These are phyloP conservation scores for Galemys pyrenaicus DNA, from an alignment of 2,113 vertebrate species.

Conservation along the genomic window DNA sequence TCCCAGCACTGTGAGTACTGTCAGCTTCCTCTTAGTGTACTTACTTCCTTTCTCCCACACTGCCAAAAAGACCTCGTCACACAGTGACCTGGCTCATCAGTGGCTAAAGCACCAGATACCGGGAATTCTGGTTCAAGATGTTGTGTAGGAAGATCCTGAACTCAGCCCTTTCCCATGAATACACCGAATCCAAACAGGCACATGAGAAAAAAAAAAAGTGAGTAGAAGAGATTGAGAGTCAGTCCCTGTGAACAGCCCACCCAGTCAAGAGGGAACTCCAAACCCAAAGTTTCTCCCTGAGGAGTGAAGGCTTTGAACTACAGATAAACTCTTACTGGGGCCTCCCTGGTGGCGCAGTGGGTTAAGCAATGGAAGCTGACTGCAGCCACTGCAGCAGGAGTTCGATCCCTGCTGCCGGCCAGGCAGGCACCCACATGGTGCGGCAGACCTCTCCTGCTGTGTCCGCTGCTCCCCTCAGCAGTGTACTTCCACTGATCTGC, in stretches of 20 bases:
- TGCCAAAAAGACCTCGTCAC: constrained; percentile 64
- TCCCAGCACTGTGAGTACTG: constrained; percentile 82
- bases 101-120: background rate
- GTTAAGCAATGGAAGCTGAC: too few species aligned
- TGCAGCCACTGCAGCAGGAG: too few species aligned
- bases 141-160: background rate
- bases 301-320: background rate
- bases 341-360: too few species aligned
- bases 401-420: too few species aligned
- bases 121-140: background rate
- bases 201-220: background rate
- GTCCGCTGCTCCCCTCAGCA: too few species aligned
- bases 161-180: background rate
- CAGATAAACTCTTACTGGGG: background rate
- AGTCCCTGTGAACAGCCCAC: background rate
- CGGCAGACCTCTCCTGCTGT: too few species aligned
- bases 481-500: too few species aligned
- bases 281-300: background rate
- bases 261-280: background rate
- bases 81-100: constrained; percentile 45
- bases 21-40: constrained; percentile 77
- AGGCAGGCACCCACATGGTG: too few species aligned
- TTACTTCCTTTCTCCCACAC: constrained; percentile 70
- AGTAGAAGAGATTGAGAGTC: background rate
- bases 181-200: background rate